A percentile compares a stretch with the other conserved stretches of the same genome.
phyloP scores from a whole-genome alignment of 2,888 invertebrate genomes.

The Tachina fera region DNA sequence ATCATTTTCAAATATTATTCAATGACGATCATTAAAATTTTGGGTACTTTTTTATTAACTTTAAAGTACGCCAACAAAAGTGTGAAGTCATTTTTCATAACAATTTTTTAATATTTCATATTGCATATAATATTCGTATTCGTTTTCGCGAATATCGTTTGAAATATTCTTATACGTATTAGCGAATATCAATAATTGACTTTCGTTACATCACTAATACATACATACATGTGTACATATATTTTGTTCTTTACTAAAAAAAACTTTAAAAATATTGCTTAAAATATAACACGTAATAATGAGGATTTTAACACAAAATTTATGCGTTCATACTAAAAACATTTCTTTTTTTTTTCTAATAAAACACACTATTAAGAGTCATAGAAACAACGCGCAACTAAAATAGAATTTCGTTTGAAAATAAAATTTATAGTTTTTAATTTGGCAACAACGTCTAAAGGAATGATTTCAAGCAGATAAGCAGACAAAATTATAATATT shows the following conservation, averaged over 20 bases:
- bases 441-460: constrained; percentile 33
- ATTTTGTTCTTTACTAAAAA: neutral
- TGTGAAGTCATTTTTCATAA: no score
- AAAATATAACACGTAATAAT: neutral
- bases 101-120: no score
- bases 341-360: neutral
- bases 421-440: constrained; percentile 27
- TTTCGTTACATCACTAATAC: no score
- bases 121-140: no score
- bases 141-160: no score
- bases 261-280: neutral
- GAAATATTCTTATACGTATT: no score
- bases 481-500: constrained; percentile 1
- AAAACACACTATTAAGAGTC: constrained; percentile 1
- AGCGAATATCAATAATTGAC: no score
- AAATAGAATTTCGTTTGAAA: constrained; percentile 28
- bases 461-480: constrained; percentile 23
- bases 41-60: no score
- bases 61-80: no score
- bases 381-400: neutral
- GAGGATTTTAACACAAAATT: constrained; percentile 17
- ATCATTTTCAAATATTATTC: no score
- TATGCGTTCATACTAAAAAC: constrained; percentile 17
- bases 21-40: no score
- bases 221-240: no score